These are phyloP conservation scores for Acromyrmex charruanus DNA, from an alignment of 1,140 invertebrate genomes.

Conservation along the genomic window DNA sequence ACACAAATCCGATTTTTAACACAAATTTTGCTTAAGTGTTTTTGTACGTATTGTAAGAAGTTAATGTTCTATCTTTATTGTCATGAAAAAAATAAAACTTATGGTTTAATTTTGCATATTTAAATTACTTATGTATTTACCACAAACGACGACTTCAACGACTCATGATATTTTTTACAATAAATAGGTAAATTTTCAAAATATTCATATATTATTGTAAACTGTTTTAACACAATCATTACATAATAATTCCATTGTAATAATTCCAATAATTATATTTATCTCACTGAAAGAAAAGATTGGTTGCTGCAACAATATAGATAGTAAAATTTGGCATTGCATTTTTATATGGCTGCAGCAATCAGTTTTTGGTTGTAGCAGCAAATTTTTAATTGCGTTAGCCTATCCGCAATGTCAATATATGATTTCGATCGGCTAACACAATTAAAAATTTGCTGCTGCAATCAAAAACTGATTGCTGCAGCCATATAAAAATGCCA, in stretches of 20 bases:
- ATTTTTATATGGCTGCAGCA: no score
- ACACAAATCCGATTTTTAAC: neutral
- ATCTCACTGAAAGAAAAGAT: no score
- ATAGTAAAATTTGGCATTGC: no score
- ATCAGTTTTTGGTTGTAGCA: no score
- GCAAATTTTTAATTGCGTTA: no score
- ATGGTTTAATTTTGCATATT: neutral
- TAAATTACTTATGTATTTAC: neutral
- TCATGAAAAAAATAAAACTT: neutral
- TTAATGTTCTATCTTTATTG: neutral
- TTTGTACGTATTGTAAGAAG: neutral
- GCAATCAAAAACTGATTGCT: no score
- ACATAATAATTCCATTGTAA: neutral
- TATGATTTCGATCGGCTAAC: no score
- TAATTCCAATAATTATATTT: neutral
- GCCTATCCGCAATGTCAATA: no score
- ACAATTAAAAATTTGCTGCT: no score
- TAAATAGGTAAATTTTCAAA: neutral
- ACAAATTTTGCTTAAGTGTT: neutral
- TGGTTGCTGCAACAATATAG: no score
- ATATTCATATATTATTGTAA: neutral
- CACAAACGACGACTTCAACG: neutral
- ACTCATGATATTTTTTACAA: no score
- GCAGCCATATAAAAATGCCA: no score
- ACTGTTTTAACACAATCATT: neutral